Evolutionary conservation across 2,797 vertebrate species (phyloP).

Genomic region (Anguilla obscura): DNA sequence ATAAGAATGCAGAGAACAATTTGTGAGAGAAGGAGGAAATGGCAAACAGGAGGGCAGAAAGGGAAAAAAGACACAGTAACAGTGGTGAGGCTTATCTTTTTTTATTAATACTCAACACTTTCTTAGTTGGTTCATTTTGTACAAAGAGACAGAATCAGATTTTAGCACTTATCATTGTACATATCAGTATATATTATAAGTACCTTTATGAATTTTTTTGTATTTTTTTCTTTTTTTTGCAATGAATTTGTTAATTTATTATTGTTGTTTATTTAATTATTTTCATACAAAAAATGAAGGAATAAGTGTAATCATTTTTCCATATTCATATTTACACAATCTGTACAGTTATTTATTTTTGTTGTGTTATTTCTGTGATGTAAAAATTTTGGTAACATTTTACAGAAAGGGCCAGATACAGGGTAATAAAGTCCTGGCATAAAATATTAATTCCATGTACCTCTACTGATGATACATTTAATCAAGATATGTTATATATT

Average conservation of each 20-base stretch:
- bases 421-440: constrained; percentile 67
- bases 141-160: constrained; percentile 78
- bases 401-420: constrained; percentile 72
- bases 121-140: constrained; percentile 74
- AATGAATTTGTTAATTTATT: constrained; percentile 71
- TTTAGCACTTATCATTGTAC: constrained; percentile 73
- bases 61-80: constrained; percentile 43
- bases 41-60: constrained; percentile 39
- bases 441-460: constrained; percentile 66
- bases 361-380: constrained; percentile 62
- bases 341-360: constrained; percentile 77
- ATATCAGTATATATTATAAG: constrained; percentile 75
- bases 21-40: background rate
- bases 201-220: constrained; percentile 69
- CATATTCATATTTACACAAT: constrained; percentile 78
- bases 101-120: constrained; percentile 81
- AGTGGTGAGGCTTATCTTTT: constrained; percentile 66
- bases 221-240: constrained; percentile 57
- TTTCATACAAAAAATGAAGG: constrained; percentile 75
- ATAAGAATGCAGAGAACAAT: background rate
- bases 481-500: constrained; percentile 54
- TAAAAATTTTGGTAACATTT: constrained; percentile 72
- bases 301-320: constrained; percentile 59
- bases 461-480: constrained; percentile 59
- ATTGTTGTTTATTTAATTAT: constrained; percentile 69